A percentile compares a stretch with the other conserved stretches of the same genome.
Evolutionary conservation across 2,888 invertebrate species (phyloP).

Genomic region (Morpho helenor): DNA sequence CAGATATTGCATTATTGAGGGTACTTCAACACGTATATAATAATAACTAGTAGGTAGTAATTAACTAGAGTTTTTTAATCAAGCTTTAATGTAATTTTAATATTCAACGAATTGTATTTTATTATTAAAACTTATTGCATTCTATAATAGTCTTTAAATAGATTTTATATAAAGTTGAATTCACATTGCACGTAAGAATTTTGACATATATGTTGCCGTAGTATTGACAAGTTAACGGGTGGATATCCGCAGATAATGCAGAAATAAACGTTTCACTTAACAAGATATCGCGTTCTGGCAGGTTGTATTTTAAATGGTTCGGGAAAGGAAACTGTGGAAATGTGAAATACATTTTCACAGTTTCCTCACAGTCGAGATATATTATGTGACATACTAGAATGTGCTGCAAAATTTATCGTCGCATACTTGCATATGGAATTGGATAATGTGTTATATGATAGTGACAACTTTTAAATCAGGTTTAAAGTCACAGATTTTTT

Average conservation of each 20-base stretch:
- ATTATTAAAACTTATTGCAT: not conserved
- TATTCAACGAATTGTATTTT: conserved; percentile 1
- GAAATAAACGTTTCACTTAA: conserved; percentile 29
- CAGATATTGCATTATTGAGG: too few relatives aligned
- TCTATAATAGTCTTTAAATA: not conserved
- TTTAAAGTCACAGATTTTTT: too few relatives aligned
- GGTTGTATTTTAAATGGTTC: conserved; percentile 23
- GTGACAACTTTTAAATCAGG: too few relatives aligned
- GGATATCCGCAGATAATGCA: conserved; percentile 28
- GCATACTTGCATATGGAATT: not conserved
- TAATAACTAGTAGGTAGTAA: too few relatives aligned
- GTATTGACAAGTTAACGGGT: conserved; percentile 25
- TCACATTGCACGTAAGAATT: not conserved
- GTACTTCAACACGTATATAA: not conserved
- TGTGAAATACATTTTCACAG: conserved; percentile 2
- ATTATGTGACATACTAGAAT: conserved; percentile 14
- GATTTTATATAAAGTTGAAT: not conserved
- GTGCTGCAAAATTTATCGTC: conserved; percentile 15
- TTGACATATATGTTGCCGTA: not conserved
- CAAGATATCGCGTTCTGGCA: conserved; percentile 27
- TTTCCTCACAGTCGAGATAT: conserved; percentile 17
- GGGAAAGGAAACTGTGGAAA: conserved; percentile 21
- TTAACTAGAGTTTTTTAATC: not conserved
- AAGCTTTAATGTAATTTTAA: conserved; percentile 7
- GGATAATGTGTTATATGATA: not conserved